These are phyloP conservation scores for Oryzias melastigma DNA, from an alignment of 2,113 vertebrate species.

Conservation along the genomic window DNA sequence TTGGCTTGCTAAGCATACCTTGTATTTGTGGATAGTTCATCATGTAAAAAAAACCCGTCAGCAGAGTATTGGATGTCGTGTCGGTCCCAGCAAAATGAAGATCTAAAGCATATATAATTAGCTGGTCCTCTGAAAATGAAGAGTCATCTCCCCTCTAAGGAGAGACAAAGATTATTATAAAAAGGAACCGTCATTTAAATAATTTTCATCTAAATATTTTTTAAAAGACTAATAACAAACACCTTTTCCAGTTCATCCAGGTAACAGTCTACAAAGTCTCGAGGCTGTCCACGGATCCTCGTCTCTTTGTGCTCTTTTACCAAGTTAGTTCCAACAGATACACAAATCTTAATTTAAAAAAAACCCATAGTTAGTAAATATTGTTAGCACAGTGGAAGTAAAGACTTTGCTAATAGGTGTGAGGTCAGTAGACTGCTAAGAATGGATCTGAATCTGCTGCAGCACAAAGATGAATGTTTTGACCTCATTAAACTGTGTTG, in stretches of 20 bases:
- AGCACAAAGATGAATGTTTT: no score
- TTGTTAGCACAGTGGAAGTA: no score
- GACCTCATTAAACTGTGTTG: no score
- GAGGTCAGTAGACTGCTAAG: no score
- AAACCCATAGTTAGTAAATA: background rate
- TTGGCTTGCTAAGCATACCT: slow-evolving; percentile 16
- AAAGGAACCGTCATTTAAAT: background rate
- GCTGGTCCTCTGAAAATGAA: slow-evolving; percentile 43
- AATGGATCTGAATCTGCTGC: no score
- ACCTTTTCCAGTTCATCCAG: slow-evolving; percentile 62
- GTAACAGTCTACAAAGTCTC: slow-evolving; percentile 56
- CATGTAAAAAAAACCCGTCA: slow-evolving; percentile 61
- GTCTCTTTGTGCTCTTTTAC: slow-evolving; percentile 45
- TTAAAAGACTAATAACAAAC: no score
- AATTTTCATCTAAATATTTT: no score
- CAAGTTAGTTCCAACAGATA: background rate
- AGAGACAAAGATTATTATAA: background rate
- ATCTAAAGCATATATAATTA: slow-evolving; percentile 47
- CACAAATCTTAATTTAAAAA: slow-evolving; percentile 15
- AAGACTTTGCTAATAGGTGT: no score
- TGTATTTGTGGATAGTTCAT: slow-evolving; percentile 51
- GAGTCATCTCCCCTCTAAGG: slow-evolving; percentile 28
- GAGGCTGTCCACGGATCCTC: slow-evolving; percentile 40
- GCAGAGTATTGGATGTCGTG: slow-evolving; percentile 69
- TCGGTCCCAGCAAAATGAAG: slow-evolving; percentile 69